These are phyloP conservation scores for Poeciliopsis occidentalis DNA, from an alignment of 2,113 vertebrate species.

Conservation along the genomic window DNA sequence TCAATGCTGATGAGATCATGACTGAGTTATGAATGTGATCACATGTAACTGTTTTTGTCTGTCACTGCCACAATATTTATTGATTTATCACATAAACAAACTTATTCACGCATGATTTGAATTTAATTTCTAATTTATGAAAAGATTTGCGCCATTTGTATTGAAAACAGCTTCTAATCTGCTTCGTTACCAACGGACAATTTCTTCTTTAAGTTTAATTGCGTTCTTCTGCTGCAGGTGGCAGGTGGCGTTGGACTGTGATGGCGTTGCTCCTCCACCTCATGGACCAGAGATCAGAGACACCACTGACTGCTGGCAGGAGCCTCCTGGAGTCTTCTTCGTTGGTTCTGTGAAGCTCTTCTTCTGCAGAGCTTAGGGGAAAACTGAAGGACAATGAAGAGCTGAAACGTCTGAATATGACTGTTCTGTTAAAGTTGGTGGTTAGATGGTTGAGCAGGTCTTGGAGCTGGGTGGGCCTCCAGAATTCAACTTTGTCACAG, in stretches of 20 bases:
- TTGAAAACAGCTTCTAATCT: no score
- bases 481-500: conserved; percentile 29
- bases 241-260: conserved; percentile 32
- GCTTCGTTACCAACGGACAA: background rate
- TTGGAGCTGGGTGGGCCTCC: conserved; percentile 15
- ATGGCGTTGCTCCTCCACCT: conserved; percentile 46
- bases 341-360: conserved; percentile 64
- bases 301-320: conserved; percentile 34
- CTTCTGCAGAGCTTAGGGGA: conserved; percentile 59
- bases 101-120: no score
- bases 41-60: no score
- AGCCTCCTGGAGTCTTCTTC: conserved; percentile 66
- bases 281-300: conserved; percentile 58
- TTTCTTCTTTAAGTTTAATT: background rate
- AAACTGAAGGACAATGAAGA: conserved; percentile 69
- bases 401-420: conserved; percentile 37
- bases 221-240: conserved; percentile 46
- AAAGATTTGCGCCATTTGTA: no score
- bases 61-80: no score
- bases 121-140: no score
- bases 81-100: no score
- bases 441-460: conserved; percentile 24
- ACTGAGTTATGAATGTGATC: no score
- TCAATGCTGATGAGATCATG: no score
- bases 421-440: conserved; percentile 35